These are phyloP conservation scores for Hydropsyche betteni DNA, from an alignment of 2,888 invertebrate genomes.

Conservation along the genomic window DNA sequence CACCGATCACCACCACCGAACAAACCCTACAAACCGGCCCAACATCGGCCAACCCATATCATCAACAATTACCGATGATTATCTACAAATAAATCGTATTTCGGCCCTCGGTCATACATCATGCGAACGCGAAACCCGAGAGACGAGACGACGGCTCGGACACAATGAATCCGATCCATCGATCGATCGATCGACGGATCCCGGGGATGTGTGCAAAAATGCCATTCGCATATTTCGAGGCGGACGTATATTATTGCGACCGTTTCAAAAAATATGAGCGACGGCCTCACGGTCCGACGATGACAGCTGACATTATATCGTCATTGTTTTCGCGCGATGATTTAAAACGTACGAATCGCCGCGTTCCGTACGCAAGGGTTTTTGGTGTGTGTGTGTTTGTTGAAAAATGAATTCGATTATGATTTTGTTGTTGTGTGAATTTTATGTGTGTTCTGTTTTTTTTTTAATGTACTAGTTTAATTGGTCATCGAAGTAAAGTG, in stretches of 20 bases:
- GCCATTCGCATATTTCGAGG: not conserved
- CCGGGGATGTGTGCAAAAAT: not conserved
- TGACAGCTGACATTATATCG: slow-evolving; percentile 38
- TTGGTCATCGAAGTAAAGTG: too few relatives aligned
- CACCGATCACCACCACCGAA: too few relatives aligned
- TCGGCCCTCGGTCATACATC: too few relatives aligned
- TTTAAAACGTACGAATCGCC: slow-evolving; percentile 32
- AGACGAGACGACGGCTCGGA: not conserved
- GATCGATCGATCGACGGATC: slow-evolving; percentile 22
- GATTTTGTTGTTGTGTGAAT: too few relatives aligned
- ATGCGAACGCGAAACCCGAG: not conserved
- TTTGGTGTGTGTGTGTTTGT: not conserved
- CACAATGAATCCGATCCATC: not conserved
- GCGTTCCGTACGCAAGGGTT: not conserved
- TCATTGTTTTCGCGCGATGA: slow-evolving; percentile 38
- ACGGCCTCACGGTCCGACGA: slow-evolving; percentile 8
- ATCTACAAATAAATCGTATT: too few relatives aligned
- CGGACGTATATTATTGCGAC: not conserved
- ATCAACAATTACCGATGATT: too few relatives aligned
- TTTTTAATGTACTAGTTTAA: too few relatives aligned
- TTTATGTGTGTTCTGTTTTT: too few relatives aligned
- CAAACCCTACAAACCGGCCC: too few relatives aligned
- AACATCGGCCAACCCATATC: too few relatives aligned
- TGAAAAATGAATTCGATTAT: too few relatives aligned
- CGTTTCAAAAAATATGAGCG: slow-evolving; percentile 31